Base-by-base conservation (phyloP, 1,140 invertebrate species). In the Aphaenogaster floridana region DNA sequence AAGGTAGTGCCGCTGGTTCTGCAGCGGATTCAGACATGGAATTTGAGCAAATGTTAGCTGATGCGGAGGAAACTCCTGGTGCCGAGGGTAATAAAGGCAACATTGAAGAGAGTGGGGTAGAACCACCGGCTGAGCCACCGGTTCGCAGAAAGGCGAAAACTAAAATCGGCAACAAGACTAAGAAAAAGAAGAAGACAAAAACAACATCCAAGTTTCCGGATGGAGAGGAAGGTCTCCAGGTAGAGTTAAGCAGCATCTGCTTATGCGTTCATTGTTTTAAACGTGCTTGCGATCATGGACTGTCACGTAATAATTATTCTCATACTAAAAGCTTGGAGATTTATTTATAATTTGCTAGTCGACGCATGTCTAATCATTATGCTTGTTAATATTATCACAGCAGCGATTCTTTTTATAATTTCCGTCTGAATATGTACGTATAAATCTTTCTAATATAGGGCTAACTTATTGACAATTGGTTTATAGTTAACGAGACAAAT, bases 41-140 rank as follows among this genome's bases (percentile, higher is more conserved):
- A 93, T 99, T 99, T 95, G 98, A 99, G 89, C 98, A 99, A 92
- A 99, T 99, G 98, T 93, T 99, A 4, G 98, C 98, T 83, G 98
- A 99, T 92, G 98, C 98, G 0, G 98, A 98, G 86, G 98, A 98
- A 88, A 96, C 96, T 2, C 96, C 96, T 42, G 96, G 96, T 72
- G 93, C 94, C 9, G 94, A 95, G 21, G 94, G 95, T 54, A 93
- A 90, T 42, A 96, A 95, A 88, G 92, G 86, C n/a, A 86, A 81
- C 1, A 79, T 90, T 3, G 95, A 96, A n/a, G 96, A 96, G 76
- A 91, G 91, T 15, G 92, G 89, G 42, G 87, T 95, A 13, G 95
- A 96, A 89, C 90, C 95, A 71, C 96, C 96, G 39, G 96, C 96
- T 68, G 95, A 96, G 91, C 96, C 96, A 0, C 95, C 96, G 34